These are phyloP conservation scores for Aphaenogaster ashmeadi DNA, from an alignment of 1,140 invertebrate genomes.

Conservation along the genomic window DNA sequence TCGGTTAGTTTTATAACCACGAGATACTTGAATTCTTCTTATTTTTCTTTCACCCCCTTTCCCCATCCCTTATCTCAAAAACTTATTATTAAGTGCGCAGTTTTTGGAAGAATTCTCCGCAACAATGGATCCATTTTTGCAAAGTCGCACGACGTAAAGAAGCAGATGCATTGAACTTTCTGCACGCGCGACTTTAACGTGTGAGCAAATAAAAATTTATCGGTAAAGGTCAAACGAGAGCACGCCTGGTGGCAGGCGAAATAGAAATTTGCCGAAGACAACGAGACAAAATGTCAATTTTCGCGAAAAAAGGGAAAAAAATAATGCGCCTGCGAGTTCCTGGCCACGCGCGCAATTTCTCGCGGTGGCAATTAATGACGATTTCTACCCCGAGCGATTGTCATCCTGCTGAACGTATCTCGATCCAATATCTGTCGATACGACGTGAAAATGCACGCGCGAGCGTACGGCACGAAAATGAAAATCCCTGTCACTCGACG, in stretches of 20 bases:
- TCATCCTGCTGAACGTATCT: slow-evolving; percentile 29
- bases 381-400: slow-evolving; percentile 33
- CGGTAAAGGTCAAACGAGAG: slow-evolving; percentile 23
- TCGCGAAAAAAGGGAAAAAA: not conserved
- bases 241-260: not conserved
- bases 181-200: slow-evolving; percentile 33
- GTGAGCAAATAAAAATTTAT: slow-evolving; percentile 26
- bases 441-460: slow-evolving; percentile 14
- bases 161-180: slow-evolving; percentile 13
- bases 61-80: not conserved
- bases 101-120: not conserved
- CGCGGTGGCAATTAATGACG: slow-evolving; percentile 10
- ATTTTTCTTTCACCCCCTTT: not conserved
- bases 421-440: slow-evolving; percentile 36
- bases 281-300: not conserved
- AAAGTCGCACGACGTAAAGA: slow-evolving; percentile 14
- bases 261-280: not conserved
- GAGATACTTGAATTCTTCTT: not conserved
- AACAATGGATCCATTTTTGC: not conserved
- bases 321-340: not conserved
- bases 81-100: not conserved
- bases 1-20: not conserved
- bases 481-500: slow-evolving; percentile 29
- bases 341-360: slow-evolving; percentile 3
- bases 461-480: slow-evolving; percentile 8